Evolutionary conservation across 53 echinoderm and acorn worm genomes (phyloP).

Genomic region (Echinometra lucunter): DNA sequence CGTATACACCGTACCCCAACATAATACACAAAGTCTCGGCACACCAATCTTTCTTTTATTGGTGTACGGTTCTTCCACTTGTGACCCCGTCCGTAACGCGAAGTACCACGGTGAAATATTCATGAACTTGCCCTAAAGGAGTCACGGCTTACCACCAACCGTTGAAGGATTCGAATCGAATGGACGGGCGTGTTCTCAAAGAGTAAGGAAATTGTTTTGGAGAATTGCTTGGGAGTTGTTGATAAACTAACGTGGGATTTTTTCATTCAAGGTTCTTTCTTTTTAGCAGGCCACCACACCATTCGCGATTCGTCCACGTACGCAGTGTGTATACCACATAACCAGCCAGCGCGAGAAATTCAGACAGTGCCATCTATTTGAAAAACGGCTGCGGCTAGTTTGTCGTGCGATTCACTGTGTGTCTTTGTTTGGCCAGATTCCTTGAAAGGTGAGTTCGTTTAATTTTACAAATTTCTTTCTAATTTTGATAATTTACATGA

Average conservation of each 20-base stretch:
- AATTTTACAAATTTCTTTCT: slow-evolving; percentile 54
- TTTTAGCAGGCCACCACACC: slow-evolving; percentile 56
- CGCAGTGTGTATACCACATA: slow-evolving; percentile 63
- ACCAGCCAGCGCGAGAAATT: slow-evolving; percentile 41
- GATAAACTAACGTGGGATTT: slow-evolving; percentile 66
- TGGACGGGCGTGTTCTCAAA: slow-evolving; percentile 68
- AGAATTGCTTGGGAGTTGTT: slow-evolving; percentile 61
- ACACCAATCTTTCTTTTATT: slow-evolving; percentile 63
- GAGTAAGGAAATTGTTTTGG: slow-evolving; percentile 69
- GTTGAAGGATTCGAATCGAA: slow-evolving; percentile 66
- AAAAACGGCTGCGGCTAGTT: slow-evolving; percentile 57
- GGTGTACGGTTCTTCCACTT: slow-evolving; percentile 68
- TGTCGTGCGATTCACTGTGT: slow-evolving; percentile 53
- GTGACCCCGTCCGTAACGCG: slow-evolving; percentile 71
- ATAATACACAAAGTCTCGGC: slow-evolving; percentile 67
- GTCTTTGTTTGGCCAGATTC: slow-evolving; percentile 70
- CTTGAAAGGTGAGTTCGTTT: slow-evolving; percentile 67
- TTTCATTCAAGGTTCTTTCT: slow-evolving; percentile 69
- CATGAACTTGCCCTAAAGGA: slow-evolving; percentile 71
- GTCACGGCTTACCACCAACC: slow-evolving; percentile 46
- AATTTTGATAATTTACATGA: slow-evolving; percentile 13
- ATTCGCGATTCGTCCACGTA: slow-evolving; percentile 55
- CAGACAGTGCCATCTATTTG: slow-evolving; percentile 63
- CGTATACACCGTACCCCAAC: slow-evolving; percentile 43
- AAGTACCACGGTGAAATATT: slow-evolving; percentile 69